A percentile compares a stretch with the other conserved stretches of the same genome.
Conservation (phyloP, 2,113 vertebrate genomes). For the Ornithorhynchus anatinus region DNA sequence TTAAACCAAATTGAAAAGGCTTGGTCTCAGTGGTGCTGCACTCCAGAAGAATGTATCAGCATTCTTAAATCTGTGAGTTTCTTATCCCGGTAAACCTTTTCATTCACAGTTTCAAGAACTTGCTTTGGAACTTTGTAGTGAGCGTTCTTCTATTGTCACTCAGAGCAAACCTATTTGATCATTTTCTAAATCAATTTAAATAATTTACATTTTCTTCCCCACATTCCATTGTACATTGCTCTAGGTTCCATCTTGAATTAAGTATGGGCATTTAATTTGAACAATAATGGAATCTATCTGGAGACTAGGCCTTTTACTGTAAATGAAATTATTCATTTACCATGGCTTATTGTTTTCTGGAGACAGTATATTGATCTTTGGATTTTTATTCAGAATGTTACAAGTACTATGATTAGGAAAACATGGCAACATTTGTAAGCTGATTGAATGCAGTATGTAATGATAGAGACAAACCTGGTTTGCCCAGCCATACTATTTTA, state of each 20-base stretch:
- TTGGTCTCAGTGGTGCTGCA: background rate
- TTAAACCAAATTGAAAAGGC: background rate
- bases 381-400: conserved; percentile 65
- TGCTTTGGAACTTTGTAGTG: conserved; percentile 5
- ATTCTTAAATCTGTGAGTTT: conserved; percentile 38
- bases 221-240: background rate
- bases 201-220: background rate
- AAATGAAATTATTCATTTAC: conserved; percentile 80
- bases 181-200: conserved; percentile 37
- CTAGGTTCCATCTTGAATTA: conserved; percentile 57
- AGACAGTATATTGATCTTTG: conserved; percentile 75
- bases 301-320: conserved; percentile 65
- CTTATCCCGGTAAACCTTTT: conserved; percentile 5
- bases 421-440: conserved; percentile 59
- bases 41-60: conserved; percentile 3
- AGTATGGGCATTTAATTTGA: conserved; percentile 69
- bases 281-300: conserved; percentile 66
- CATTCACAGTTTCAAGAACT: background rate
- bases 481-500: conserved; percentile 60
- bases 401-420: conserved; percentile 46
- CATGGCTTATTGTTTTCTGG: conserved; percentile 67
- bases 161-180: background rate
- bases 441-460: conserved; percentile 58
- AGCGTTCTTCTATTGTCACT: background rate
- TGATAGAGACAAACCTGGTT: conserved; percentile 70